Evolutionary conservation across 1,140 invertebrate species (phyloP).

Genomic region (Coptotermes formosanus): DNA sequence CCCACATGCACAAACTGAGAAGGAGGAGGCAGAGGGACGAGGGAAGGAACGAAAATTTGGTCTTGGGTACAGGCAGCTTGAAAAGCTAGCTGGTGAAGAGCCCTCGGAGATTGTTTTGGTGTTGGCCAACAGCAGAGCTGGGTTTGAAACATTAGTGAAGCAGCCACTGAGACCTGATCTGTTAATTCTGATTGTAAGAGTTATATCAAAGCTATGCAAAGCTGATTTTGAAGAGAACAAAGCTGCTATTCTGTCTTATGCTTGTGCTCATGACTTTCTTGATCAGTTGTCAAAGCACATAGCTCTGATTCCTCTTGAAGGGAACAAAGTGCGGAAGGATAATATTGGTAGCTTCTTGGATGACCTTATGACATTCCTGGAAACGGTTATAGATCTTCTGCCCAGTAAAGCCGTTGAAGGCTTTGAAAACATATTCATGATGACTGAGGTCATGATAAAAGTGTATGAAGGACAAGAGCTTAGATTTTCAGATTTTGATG

Average conservation of each 20-base stretch:
- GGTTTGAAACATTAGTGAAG: conserved; percentile 34
- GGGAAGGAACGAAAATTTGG: not conserved
- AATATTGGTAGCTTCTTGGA: conserved; percentile 15
- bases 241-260: conserved; percentile 43
- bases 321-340: conserved; percentile 2
- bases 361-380: conserved; percentile 22
- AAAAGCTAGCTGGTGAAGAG: conserved; percentile 35
- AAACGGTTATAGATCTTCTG: not conserved
- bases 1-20: no score
- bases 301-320: conserved; percentile 16
- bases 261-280: conserved; percentile 47
- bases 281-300: conserved; percentile 26
- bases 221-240: conserved; percentile 47
- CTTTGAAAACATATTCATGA: conserved; percentile 13
- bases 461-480: not conserved
- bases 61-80: conserved; percentile 36
- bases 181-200: conserved; percentile 39
- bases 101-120: conserved; percentile 32
- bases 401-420: conserved; percentile 21
- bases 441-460: not conserved
- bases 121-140: conserved; percentile 20
- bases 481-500: not conserved
- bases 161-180: conserved; percentile 33
- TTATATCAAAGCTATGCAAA: conserved; percentile 45
- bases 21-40: not conserved